Evolutionary conservation across 2,888 invertebrate species (phyloP), one percentile per base, ranked within the genome.

Genomic region (Chymomyza fuscimana): DNA sequence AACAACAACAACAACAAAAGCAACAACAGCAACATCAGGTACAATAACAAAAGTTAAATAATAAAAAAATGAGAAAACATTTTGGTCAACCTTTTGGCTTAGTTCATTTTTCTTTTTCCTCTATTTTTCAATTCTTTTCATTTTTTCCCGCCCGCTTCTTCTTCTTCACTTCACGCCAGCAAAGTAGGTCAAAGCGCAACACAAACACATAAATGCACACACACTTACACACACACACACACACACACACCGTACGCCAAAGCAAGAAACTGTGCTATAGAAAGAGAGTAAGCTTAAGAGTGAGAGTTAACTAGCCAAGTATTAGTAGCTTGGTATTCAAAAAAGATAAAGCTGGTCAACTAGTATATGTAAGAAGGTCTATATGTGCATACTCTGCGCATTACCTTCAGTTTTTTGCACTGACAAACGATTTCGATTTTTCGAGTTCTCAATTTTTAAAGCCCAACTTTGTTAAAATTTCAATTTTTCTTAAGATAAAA

Each of bases 151-250:
- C n/a, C 29, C 6, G n/a, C 36, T 60, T 25, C 32, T 32, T n/a
- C 32, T 36, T 59, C 36, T 58, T 25, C 5, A 15, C 32, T 36
- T 69, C 79, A 76, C 74, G 66, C 67, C 12, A 58, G 19, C 73
- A 79, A 81, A 81, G 69, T 82, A 81, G 82, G 85, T 82, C 82
- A 85, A 79, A 82, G 78, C 73, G 32, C 32, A 32, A 32, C 32
- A 32, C 32, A 32, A 32, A 32, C 9, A 7, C 32, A 4, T 32
- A 9, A 5, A 32, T 32, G 5, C 9, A 32, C 32, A 32, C 32
- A 32, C 32, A 32, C 70, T 70, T 54, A 72, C 63, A 75, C 5
- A 40, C 16, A 60, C 16, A 64, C 72, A 67, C 76, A 70, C 58
- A 72, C 63, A 75, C 5, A 40, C 16, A 60, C 16, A 64, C 72